Evolutionary conservation across 1,140 invertebrate species (phyloP), one percentile per base, ranked within the genome.

Genomic region (Octopus sinensis): DNA sequence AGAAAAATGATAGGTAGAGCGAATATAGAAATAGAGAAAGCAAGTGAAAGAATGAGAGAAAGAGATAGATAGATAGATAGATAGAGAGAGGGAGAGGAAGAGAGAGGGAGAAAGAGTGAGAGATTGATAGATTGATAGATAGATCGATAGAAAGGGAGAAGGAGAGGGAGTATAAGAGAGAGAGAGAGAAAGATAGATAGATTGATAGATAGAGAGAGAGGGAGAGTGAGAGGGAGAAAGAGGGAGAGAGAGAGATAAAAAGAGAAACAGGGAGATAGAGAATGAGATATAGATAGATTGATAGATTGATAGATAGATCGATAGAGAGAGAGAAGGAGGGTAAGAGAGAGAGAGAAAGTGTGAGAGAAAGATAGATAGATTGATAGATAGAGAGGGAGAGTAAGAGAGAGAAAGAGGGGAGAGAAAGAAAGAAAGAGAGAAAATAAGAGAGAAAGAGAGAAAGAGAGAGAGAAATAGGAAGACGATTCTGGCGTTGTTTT

Each of bases 381-480:
- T 7, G 56, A 62, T 9, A 17, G 17, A 62, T 62, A 62, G 7
- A 17, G 17, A 62, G 7, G 17, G 56, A 7, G 17, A 62, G 56
- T 9, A 62, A 23, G 23, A 30, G 75, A 76, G 10, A 23, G 23
- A 30, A 52, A 76, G 10, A 52, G 51, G 10, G 75, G 23, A 30
- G 4, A 76, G 23, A 52, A 76, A 30, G 75, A 76, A 3, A 2
- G 51, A 30, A 4, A 76, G 12, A 52, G 51, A 4, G 12, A 79
- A 7, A 53, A 53, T 52, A 53, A 79, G 17, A 6, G 5, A 80
- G 79, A 80, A 54, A 56, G 79, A 56, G 54, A 56, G 79, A 80
- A 54, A 56, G 79, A 56, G 79, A 80, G 79, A 80, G 79, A 56
- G 79, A 80, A 5, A 3, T 43, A 43, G 30, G 30, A 43, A 43